A percentile compares a stretch with the other conserved stretches of the same genome.
Evolutionary conservation across 2,888 invertebrate species (phyloP).

Genomic region (Odontocolon sp.): DNA sequence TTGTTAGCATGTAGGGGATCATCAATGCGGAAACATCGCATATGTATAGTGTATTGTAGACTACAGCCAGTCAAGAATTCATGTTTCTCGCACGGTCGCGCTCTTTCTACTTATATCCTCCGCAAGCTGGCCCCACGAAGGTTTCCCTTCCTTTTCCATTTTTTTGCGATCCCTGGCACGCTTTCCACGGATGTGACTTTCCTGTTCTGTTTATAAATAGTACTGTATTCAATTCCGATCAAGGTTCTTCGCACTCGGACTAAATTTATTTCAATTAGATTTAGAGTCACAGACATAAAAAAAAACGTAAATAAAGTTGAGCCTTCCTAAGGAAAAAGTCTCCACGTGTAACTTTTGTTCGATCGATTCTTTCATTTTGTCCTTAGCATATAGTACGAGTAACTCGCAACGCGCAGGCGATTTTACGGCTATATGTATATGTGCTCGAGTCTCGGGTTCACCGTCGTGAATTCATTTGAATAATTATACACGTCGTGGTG

Average conservation of each 20-base stretch:
- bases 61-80: neutral
- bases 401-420: neutral
- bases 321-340: conserved; percentile 7
- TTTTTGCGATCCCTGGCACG: conserved; percentile 14
- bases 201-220: conserved; percentile 11
- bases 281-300: too few species aligned
- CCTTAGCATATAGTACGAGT: neutral
- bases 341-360: conserved; percentile 1
- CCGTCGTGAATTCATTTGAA: conserved; percentile 51
- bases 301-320: too few species aligned
- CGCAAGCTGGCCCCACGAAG: neutral
- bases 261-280: too few species aligned
- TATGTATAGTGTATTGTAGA: too few species aligned
- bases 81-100: conserved; percentile 37
- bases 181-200: conserved; percentile 40
- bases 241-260: too few species aligned
- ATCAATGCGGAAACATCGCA: conserved; percentile 30
- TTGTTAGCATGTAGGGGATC: conserved; percentile 21
- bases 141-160: neutral
- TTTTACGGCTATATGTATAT: conserved; percentile 18
- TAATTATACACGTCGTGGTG: conserved; percentile 45
- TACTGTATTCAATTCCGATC: neutral
- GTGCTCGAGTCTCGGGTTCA: conserved; percentile 39
- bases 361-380: neutral
- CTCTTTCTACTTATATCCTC: conserved; percentile 1